Base-by-base conservation (phyloP, 2,888 invertebrate genomes). In the Euplagia quadripunctaria region DNA sequence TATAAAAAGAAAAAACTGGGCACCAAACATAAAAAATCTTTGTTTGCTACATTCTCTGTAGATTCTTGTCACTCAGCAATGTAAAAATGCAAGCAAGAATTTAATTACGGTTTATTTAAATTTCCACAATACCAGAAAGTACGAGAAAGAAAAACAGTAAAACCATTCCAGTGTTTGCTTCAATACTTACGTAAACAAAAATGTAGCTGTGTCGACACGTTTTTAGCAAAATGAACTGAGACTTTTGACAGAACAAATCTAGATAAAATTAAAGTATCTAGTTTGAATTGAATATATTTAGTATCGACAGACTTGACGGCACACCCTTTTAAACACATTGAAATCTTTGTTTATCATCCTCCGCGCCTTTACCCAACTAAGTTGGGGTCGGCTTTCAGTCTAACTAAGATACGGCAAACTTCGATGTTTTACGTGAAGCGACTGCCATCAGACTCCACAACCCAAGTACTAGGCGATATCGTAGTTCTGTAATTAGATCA, bases 151-250 rank as follows among this genome's bases (percentile, higher is more conserved):
- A 11, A 65, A 49, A 49, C 4, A 49, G n/a, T 46, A 46, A 16
- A 49, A 66, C 3, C 4, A 31, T 49, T 65, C 14, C 12, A 65
- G n/a, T 46, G 65, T n/a, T 9, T 14, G 65, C 16, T 7, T 65
- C 49, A 49, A 49, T 17, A 20, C 42, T 46, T 14, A n/a, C n/a
- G 9, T 55, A 55, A 8, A 3, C 55, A 55, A 65, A 65, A 49
- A 64, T 64, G 12, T 46, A 64, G 20, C 43, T 65, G 46, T 65
- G 65, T 46, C n/a, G 65, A 46, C 65, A 65, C 46, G 17, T 65
- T 46, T n/a, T 20, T 6, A 20, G 20, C 65, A 20, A 20, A n/a
- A 65, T 20, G 65, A 65, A 65, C 65, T 14, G 65, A 46, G 46
- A 46, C 46, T 12, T 46, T 65, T 43, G 46, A 46, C 20, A 41